A percentile compares a stretch with the other conserved stretches of the same genome.
Conservation (phyloP, 2,888 invertebrate species). For the Pachydiplax longipennis region DNA sequence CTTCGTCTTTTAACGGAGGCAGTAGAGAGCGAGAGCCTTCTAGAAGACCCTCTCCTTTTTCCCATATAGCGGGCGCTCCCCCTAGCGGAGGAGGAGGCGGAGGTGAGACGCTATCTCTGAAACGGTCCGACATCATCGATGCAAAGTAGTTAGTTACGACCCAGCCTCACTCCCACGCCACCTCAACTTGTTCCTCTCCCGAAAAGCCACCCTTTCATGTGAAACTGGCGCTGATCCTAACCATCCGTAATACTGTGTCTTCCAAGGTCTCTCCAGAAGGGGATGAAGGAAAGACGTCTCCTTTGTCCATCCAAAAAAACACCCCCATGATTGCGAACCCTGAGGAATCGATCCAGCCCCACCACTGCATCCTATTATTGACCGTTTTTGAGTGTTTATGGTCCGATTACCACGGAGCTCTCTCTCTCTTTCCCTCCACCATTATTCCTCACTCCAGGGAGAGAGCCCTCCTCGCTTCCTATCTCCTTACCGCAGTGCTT, state of each 20-base stretch:
- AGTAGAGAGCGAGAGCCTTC: not conserved
- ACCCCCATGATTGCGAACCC: not conserved
- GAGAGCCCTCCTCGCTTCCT: not conserved
- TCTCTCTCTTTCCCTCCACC: not conserved
- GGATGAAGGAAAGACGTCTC: not conserved
- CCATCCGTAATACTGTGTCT: constrained; percentile 18
- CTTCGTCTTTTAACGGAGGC: not conserved
- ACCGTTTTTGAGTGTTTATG: constrained; percentile 30
- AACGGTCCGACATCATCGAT: constrained; percentile 7
- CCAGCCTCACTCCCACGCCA: not conserved
- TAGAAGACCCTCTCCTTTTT: not conserved
- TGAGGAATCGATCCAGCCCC: constrained; percentile 23
- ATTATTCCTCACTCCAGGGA: not conserved
- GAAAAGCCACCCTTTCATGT: too few relatives aligned
- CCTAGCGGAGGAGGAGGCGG: not conserved
- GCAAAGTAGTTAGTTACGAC: not conserved
- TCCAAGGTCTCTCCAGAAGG: not conserved
- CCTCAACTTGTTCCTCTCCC: not conserved
- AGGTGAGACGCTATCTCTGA: not conserved
- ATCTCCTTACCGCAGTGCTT: constrained; percentile 24
- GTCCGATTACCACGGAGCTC: constrained; percentile 9
- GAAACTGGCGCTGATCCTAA: not conserved
- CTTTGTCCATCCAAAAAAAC: not conserved
- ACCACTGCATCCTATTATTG: constrained; percentile 35
- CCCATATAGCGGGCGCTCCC: not conserved